Evolutionary conservation across 2,888 invertebrate genomes (phyloP), one percentile per base, ranked within the genome.

Genomic region (Tipula unca): DNA sequence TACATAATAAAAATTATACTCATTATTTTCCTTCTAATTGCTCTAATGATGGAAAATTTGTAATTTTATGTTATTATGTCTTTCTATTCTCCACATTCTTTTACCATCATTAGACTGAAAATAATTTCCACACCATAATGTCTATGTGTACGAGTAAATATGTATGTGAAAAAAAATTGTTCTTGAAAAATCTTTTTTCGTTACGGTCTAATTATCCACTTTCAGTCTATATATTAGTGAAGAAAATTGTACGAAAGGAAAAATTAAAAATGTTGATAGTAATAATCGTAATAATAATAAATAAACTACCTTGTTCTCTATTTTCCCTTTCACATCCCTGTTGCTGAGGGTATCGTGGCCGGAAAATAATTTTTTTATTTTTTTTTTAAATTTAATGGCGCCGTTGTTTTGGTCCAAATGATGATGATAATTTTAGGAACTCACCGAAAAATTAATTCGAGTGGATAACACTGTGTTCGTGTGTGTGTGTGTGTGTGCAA

Each of bases 41-140:
- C 69, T 69, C 69, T 69, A 69, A 69, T 69, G 69, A 69, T 69
- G 69, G 69, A 69, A 69, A 69, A 69, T 69, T 69, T 69, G 69
- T 69, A 69, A 69, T 69, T 69, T 69, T 69, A 69, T 69, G 69
- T 69, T 69, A 69, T 69, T 69, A 69, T 25, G 25, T 69, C 20
- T 8, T 69, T 69, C 25, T 25, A 25, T n/a, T n/a, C 25, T 69
- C 69, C 25, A 69, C 69, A 69, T 69, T 69, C 69, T 69, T 69
- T 69, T 69, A 10, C 69, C 69, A 69, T 69, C 69, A 69, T 69
- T 69, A 69, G 69, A 69, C 25, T 69, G 69, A 3, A 69, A 69
- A 69, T 69, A 69, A 69, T 69, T 69, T 69, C 69, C 25, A 69
- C 69, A 69, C 69, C 25, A 69, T 69, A 25, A 25, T 25, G 25